A percentile compares a stretch with the other conserved stretches of the same genome.
Evolutionary conservation across 2,113 vertebrate species (phyloP).

Genomic region (Pelecanoides urinatrix): DNA sequence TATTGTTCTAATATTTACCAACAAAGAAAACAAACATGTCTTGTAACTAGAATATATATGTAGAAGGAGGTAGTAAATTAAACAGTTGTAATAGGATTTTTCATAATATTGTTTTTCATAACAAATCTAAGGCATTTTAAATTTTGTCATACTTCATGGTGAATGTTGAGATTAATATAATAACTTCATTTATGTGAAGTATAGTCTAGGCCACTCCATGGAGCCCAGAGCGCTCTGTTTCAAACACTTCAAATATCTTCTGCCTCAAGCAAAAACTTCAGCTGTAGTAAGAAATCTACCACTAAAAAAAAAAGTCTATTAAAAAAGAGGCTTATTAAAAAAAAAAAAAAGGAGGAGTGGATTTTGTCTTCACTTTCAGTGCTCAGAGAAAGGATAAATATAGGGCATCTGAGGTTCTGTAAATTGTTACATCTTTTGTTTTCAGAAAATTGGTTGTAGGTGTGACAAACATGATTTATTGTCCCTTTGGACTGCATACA

Average conservation of each 20-base stretch:
- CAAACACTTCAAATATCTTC: not conserved
- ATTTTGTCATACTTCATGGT: not conserved
- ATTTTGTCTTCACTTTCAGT: not conserved
- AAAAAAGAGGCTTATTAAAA: not conserved
- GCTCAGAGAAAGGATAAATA: not conserved
- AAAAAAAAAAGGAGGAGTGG: not conserved
- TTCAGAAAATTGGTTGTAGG: not conserved
- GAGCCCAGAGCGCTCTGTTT: not conserved
- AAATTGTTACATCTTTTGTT: not conserved
- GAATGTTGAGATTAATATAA: not conserved
- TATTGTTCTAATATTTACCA: not conserved
- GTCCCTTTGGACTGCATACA: not conserved
- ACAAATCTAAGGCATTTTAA: not conserved
- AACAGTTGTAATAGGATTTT: not conserved
- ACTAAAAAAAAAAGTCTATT: not conserved
- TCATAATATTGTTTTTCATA: not conserved
- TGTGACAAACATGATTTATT: not conserved
- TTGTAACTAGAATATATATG: not conserved
- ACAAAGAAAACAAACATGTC: not conserved
- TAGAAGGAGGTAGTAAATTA: not conserved
- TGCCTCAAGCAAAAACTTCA: not conserved
- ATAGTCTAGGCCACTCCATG: not conserved
- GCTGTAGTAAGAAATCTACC: not conserved
- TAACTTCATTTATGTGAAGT: not conserved
- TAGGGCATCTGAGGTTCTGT: not conserved